Evolutionary conservation across 2,888 invertebrate genomes (phyloP), one percentile per base, ranked within the genome.

Genomic region (Cryptosula pallasiana): DNA sequence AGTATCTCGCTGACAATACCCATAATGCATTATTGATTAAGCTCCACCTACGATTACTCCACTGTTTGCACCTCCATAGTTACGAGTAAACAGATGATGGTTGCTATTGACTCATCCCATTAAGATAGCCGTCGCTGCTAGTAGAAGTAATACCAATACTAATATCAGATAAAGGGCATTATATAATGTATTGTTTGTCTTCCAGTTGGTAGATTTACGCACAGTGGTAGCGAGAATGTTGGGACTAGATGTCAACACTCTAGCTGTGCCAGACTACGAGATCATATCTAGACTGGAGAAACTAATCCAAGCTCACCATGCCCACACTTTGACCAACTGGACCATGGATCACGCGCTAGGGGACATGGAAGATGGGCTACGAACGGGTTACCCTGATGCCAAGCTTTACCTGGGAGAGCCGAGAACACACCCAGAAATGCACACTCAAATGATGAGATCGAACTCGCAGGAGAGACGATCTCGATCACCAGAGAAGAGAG

Each of bases 261-360:
- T 85, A 73, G 84, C 85, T 13, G 81, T 86, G 9, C 84, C 85
- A 1, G 84, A 86, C 76, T 86, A 84, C 72, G 86, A 86, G 75
- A 82, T 86, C 74, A 84, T 86, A 71, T 78, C 82, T 1, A 81
- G 86, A 1, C 77, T 85, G 25, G 85, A 85, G 77, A 83, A 83
- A 72, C 78, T 85, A 29, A 82, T 85, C 73, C 79, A 82, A 54
- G 81, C 83, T 20, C 83, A 83, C 73, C 82, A 84, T 73, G 77
- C 78, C 55, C 79, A 81, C 70, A 77, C 81, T 2, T 78, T 81
- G 73, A 81, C 81, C 54, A 79, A 80, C 16, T 74, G 80, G 71
- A 78, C 78, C 20, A 76, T 84, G 63, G 82, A 83, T 71, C 79
- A 79, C 45, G 81, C 81, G 23, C 75, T 84, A 1, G 78, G 78